Evolutionary conservation across 1,140 invertebrate species (phyloP).

Genomic region (Diorhabda sublineata): DNA sequence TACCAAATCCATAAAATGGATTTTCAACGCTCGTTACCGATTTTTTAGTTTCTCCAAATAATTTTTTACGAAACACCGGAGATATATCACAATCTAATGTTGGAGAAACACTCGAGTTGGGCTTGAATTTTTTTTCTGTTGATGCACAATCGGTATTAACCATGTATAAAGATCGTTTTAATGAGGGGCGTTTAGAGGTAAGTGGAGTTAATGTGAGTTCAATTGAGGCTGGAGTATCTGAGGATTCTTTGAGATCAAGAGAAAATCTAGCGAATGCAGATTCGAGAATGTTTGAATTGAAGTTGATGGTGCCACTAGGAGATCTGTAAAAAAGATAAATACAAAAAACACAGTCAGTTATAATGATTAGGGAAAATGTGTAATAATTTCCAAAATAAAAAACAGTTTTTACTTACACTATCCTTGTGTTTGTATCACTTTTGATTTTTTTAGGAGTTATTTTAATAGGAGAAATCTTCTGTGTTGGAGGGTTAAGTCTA

Average conservation of each 20-base stretch:
- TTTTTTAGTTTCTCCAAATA: not conserved
- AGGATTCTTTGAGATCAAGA: not conserved
- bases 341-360: not conserved
- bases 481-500: constrained; percentile 26
- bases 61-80: not conserved
- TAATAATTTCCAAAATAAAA: not conserved
- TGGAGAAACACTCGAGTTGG: not conserved
- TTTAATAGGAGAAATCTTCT: constrained; percentile 30
- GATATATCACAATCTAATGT: not conserved
- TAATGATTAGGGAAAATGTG: not conserved
- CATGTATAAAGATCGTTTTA: constrained; percentile 1
- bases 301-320: constrained; percentile 22
- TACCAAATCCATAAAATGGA: constrained; percentile 21
- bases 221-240: not conserved
- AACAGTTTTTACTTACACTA: constrained; percentile 26
- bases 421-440: constrained; percentile 15
- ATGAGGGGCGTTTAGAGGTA: not conserved
- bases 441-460: constrained; percentile 26
- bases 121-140: constrained; percentile 9
- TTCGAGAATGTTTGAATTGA: constrained; percentile 19
- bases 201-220: constrained; percentile 2
- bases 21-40: not conserved
- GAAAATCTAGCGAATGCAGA: constrained; percentile 24
- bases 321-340: constrained; percentile 18
- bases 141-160: not conserved